Evolutionary conservation across 2,888 invertebrate species (phyloP).

Genomic region (Limenitis camilla): DNA sequence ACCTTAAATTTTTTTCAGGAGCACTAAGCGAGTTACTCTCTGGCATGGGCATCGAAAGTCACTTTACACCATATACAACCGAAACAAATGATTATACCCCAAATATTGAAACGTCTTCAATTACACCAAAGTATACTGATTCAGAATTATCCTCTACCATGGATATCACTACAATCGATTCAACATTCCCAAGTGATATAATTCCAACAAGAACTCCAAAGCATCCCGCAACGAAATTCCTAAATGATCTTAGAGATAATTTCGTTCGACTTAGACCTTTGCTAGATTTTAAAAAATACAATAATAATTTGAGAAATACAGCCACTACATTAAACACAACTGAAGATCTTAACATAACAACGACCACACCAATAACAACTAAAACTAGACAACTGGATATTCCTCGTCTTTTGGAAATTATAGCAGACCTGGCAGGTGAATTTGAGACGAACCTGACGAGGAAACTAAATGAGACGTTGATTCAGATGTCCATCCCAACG

Average conservation of each 20-base stretch:
- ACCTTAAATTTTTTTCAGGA: slow-evolving; percentile 6
- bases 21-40: slow-evolving; percentile 13
- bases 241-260: no score
- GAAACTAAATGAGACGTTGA: slow-evolving; percentile 36
- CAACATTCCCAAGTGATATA: no score
- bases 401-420: slow-evolving; percentile 33
- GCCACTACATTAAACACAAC: no score
- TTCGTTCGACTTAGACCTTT: no score
- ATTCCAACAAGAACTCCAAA: background rate
- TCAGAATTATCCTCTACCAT: background rate
- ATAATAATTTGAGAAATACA: no score
- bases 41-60: slow-evolving; percentile 7
- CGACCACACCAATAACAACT: background rate
- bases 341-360: no score
- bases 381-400: slow-evolving; percentile 28
- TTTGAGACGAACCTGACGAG: slow-evolving; percentile 41
- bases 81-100: background rate
- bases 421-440: slow-evolving; percentile 38
- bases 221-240: background rate
- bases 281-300: no score
- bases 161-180: no score
- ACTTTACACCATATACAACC: slow-evolving; percentile 12
- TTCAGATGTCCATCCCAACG: slow-evolving; percentile 34
- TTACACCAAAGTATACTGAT: background rate
- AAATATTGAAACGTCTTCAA: background rate